Evolutionary conservation across 1,140 invertebrate species (phyloP).

Genomic region (Zaprionus capensis): DNA sequence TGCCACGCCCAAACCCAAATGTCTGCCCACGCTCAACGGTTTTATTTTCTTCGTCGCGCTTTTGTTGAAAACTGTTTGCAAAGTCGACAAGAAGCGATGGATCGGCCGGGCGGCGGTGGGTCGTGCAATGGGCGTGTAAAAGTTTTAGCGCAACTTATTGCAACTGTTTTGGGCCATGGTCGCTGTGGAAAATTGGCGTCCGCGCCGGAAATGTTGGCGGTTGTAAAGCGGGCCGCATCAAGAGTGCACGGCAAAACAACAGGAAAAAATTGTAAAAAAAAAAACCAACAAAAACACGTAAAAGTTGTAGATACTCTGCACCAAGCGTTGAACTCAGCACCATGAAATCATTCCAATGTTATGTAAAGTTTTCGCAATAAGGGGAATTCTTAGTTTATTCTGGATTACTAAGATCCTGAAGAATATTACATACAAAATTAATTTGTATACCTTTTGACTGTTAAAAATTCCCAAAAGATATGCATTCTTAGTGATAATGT

Average conservation of each 20-base stretch:
- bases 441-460: background rate
- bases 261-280: constrained; percentile 12
- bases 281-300: background rate
- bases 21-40: constrained; percentile 48
- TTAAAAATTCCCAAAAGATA: too few species aligned
- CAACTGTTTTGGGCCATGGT: constrained; percentile 78
- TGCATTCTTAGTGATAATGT: too few species aligned
- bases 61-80: constrained; percentile 40
- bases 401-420: background rate
- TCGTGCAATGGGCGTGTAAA: constrained; percentile 71
- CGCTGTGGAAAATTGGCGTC: constrained; percentile 74
- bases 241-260: constrained; percentile 42
- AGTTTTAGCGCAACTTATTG: constrained; percentile 78
- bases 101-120: constrained; percentile 6
- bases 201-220: constrained; percentile 68
- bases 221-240: constrained; percentile 45
- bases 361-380: background rate
- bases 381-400: background rate
- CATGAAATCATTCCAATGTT: background rate
- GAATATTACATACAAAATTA: background rate
- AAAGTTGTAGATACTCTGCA: background rate
- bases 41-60: constrained; percentile 60
- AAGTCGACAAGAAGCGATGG: background rate
- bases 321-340: background rate
- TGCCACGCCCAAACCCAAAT: constrained; percentile 38